Percentiles rank a stretch among this genome's conserved stretches.
These are phyloP conservation scores for Chauna torquata DNA, from an alignment of 2,113 vertebrate genomes.

Conservation along the genomic window DNA sequence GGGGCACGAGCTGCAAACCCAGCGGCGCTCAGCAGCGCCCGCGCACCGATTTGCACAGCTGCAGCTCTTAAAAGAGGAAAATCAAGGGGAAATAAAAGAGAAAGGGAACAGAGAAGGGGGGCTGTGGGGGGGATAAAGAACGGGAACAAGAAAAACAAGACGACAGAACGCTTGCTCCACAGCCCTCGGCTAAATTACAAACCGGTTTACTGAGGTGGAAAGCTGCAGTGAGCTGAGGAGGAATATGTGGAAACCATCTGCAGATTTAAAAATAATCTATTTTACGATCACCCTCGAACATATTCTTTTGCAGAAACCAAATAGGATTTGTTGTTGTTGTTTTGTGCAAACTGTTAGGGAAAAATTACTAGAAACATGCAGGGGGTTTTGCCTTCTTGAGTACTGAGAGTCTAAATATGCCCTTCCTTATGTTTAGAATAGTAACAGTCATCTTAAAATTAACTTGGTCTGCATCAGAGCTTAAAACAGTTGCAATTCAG, in stretches of 20 bases:
- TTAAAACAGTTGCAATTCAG: constrained; percentile 47
- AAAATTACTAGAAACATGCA: constrained; percentile 70
- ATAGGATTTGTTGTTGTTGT: constrained; percentile 53
- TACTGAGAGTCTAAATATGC: constrained; percentile 71
- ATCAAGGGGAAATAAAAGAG: not conserved
- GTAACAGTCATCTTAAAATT: constrained; percentile 69
- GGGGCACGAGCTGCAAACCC: not conserved
- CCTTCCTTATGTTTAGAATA: constrained; percentile 74
- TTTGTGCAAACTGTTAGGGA: constrained; percentile 53
- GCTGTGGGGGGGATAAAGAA: not conserved
- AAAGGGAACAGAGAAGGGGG: not conserved
- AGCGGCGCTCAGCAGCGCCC: not conserved
- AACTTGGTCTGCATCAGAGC: constrained; percentile 65
- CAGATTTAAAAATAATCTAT: constrained; percentile 73
- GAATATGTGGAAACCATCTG: constrained; percentile 64
- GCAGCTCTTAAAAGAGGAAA: not conserved
- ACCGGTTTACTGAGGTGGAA: constrained; percentile 64
- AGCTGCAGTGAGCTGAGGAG: constrained; percentile 59
- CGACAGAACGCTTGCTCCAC: constrained; percentile 54
- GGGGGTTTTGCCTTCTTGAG: constrained; percentile 64
- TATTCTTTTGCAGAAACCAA: constrained; percentile 52
- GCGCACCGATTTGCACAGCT: not conserved
- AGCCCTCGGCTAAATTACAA: constrained; percentile 60
- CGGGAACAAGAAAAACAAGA: constrained; percentile 43
- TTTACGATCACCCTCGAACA: constrained; percentile 59